A percentile compares a stretch with the other conserved stretches of the same genome.
Conservation (phyloP, 2,888 invertebrate species). For the Drosophila parthenogenetica region DNA sequence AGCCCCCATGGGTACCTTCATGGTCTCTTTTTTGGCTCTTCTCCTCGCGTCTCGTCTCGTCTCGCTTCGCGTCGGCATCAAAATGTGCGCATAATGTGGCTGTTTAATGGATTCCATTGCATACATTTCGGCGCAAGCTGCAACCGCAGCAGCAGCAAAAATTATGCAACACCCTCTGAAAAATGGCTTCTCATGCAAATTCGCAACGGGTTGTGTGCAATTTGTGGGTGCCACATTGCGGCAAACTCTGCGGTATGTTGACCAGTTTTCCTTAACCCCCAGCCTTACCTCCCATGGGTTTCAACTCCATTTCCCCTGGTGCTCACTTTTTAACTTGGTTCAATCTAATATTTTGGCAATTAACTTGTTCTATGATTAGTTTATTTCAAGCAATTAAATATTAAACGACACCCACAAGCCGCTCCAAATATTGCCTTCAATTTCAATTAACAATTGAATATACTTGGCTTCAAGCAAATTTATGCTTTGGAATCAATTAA, state of each 20-base stretch:
- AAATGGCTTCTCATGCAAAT: slow-evolving; percentile 70
- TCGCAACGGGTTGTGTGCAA: slow-evolving; percentile 42
- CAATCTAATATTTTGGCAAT: slow-evolving; percentile 4
- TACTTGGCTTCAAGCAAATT: slow-evolving; percentile 4
- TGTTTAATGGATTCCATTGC: slow-evolving; percentile 65
- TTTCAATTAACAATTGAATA: slow-evolving; percentile 2
- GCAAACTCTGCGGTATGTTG: slow-evolving; percentile 55
- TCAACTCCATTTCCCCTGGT: neutral
- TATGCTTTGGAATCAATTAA: slow-evolving; percentile 9
- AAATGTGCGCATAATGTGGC: slow-evolving; percentile 69
- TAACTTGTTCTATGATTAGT: neutral
- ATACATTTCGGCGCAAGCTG: slow-evolving; percentile 49
- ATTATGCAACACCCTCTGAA: slow-evolving; percentile 68
- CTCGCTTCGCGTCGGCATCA: slow-evolving; percentile 40
- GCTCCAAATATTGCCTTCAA: neutral
- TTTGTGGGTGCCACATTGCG: slow-evolving; percentile 55
- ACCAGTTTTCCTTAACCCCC: slow-evolving; percentile 23
- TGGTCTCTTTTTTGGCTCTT: neutral
- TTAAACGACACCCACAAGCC: neutral
- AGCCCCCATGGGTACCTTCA: neutral
- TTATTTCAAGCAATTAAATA: neutral
- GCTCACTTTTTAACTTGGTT: neutral
- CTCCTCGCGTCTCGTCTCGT: neutral
- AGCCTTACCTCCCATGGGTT: neutral
- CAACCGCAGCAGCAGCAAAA: slow-evolving; percentile 32